These are phyloP conservation scores for Orycteropus afer DNA, from an alignment of 2,113 vertebrate genomes.

Conservation along the genomic window DNA sequence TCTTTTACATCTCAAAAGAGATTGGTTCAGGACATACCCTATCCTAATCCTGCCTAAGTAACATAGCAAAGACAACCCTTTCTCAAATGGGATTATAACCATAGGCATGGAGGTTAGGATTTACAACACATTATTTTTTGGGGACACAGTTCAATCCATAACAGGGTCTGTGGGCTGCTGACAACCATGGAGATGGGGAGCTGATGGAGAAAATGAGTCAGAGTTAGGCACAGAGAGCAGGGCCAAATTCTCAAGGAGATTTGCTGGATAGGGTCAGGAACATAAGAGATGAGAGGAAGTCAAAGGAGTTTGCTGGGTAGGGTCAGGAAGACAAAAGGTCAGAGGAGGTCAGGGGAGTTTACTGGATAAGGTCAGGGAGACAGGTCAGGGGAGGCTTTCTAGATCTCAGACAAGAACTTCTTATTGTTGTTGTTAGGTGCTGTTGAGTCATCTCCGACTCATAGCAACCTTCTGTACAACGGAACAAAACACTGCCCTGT, in stretches of 20 bases:
- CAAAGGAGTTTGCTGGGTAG: not conserved
- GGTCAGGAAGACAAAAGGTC: not conserved
- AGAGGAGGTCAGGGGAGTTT: too few relatives aligned
- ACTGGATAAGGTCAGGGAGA: not conserved
- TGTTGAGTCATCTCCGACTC: too few relatives aligned
- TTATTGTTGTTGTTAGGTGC: too few relatives aligned
- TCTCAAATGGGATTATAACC: not conserved
- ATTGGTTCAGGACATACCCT: not conserved
- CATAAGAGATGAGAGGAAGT: not conserved
- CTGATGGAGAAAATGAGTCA: fast-evolving
- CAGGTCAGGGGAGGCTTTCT: not conserved
- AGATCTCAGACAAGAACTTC: not conserved
- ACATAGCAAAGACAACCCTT: not conserved
- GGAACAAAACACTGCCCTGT: too few relatives aligned
- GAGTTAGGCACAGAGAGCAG: not conserved
- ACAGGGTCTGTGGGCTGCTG: fast-evolving
- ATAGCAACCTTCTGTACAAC: too few relatives aligned
- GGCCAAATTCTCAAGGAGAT: not conserved
- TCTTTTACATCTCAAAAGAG: not conserved
- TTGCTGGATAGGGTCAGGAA: not conserved
- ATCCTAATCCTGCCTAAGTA: not conserved
- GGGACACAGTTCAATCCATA: too few relatives aligned
- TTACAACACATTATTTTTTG: not conserved
- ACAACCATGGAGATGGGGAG: fast-evolving
- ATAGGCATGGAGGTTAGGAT: not conserved